A percentile compares a stretch with the other conserved stretches of the same genome.
These are phyloP conservation scores for Chaetodon trifasciatus DNA, from an alignment of 2,797 vertebrate species.

Conservation along the genomic window DNA sequence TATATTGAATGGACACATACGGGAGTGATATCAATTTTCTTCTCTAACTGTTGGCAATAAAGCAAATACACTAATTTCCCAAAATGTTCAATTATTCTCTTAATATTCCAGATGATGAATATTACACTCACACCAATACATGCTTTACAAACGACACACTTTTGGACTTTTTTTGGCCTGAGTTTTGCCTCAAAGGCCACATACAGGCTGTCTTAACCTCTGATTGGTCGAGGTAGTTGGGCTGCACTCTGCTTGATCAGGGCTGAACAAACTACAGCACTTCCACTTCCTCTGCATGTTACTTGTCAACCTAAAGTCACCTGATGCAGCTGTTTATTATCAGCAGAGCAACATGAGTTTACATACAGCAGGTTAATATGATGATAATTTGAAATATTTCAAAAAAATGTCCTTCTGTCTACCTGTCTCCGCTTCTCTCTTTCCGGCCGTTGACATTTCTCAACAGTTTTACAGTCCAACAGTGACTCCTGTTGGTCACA, in stretches of 20 bases:
- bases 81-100: conserved; percentile 12
- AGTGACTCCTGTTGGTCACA: conserved; percentile 76
- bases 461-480: conserved; percentile 50
- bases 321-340: background rate
- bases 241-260: background rate
- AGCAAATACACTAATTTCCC: background rate
- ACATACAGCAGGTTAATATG: background rate
- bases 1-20: background rate
- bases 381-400: background rate
- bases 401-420: background rate
- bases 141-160: background rate
- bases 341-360: background rate
- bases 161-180: background rate
- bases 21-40: background rate
- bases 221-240: background rate
- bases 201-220: background rate
- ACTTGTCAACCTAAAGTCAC: background rate
- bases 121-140: background rate
- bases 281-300: background rate
- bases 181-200: background rate
- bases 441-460: background rate
- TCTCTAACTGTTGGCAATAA: conserved; percentile 1
- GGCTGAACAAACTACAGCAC: background rate
- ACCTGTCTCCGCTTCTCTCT: background rate
- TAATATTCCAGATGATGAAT: background rate